Evolutionary conservation across 2,888 invertebrate genomes (phyloP).

Genomic region (Parapristionchus giblindavisi): DNA sequence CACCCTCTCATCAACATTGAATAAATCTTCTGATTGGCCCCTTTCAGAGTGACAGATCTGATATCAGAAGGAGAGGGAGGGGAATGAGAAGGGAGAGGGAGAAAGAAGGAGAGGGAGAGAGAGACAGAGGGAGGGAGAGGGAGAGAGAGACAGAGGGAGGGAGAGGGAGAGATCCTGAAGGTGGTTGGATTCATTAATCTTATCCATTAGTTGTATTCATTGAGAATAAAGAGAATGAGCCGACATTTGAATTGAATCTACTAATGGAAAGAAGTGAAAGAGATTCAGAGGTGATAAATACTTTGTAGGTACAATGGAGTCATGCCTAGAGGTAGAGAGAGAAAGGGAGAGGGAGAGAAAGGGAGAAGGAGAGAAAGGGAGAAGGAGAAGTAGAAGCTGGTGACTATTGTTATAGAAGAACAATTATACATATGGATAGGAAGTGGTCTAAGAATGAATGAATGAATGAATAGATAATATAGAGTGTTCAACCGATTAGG

Average conservation of each 20-base stretch:
- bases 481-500: no score
- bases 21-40: slow-evolving; percentile 5
- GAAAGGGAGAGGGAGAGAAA: not conserved
- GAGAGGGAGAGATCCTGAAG: slow-evolving; percentile 21
- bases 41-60: slow-evolving; percentile 16
- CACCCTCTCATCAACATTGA: slow-evolving; percentile 15
- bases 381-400: not conserved
- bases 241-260: no score
- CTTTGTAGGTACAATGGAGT: slow-evolving; percentile 8
- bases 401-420: slow-evolving; percentile 5
- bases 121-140: not conserved
- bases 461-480: no score
- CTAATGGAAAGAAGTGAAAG: not conserved
- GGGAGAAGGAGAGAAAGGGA: not conserved
- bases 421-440: slow-evolving; percentile 30
- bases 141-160: slow-evolving; percentile 3
- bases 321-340: not conserved
- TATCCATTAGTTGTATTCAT: not conserved
- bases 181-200: no score
- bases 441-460: no score
- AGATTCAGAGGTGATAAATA: slow-evolving; percentile 26
- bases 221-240: slow-evolving; percentile 15
- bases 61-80: no score
- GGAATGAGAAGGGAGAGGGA: not conserved
- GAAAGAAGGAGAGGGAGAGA: not conserved